A percentile compares a stretch with the other conserved stretches of the same genome.
phyloP scores from a whole-genome alignment of 1,140 invertebrate genomes.

The Nephotettix cincticeps region DNA sequence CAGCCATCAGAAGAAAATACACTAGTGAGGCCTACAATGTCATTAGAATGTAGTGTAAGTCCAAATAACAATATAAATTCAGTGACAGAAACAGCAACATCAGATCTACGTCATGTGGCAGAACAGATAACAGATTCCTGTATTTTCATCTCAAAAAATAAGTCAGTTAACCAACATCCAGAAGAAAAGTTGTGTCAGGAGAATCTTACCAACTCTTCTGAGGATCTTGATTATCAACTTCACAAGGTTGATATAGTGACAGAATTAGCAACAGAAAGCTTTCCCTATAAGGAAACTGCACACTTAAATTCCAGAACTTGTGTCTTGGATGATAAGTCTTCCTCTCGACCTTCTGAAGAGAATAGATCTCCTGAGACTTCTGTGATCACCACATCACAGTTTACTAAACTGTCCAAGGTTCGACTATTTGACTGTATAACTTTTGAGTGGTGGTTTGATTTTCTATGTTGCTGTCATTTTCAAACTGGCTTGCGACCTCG shows the following conservation, averaged over 20 bases:
- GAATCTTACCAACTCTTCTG: constrained; percentile 41
- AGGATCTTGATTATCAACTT: constrained; percentile 36
- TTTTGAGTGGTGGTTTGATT: constrained; percentile 30
- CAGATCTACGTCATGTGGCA: too few relatives aligned
- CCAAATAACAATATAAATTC: too few relatives aligned
- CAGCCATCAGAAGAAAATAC: too few relatives aligned
- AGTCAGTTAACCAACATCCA: too few relatives aligned
- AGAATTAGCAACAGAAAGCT: constrained; percentile 65
- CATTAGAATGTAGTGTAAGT: too few relatives aligned
- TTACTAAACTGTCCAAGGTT: constrained; percentile 27
- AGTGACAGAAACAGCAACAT: too few relatives aligned
- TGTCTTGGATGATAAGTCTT: constrained; percentile 46
- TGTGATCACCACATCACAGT: constrained; percentile 3
- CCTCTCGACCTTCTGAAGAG: too few relatives aligned
- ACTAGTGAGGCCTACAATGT: too few relatives aligned
- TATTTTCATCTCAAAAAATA: too few relatives aligned
- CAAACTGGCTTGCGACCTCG: constrained; percentile 3
- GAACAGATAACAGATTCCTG: too few relatives aligned
- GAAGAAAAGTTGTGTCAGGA: too few relatives aligned
- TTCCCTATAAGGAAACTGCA: constrained; percentile 74
- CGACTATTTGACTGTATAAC: background rate
- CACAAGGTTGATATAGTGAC: constrained; percentile 38
- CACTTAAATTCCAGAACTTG: constrained; percentile 84
- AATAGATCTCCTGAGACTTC: constrained; percentile 47
- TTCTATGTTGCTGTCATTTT: constrained; percentile 30